Percentiles rank a stretch among this genome's conserved stretches.
These are phyloP conservation scores for Epinotia ramella DNA, from an alignment of 2,888 invertebrate species.

Conservation along the genomic window DNA sequence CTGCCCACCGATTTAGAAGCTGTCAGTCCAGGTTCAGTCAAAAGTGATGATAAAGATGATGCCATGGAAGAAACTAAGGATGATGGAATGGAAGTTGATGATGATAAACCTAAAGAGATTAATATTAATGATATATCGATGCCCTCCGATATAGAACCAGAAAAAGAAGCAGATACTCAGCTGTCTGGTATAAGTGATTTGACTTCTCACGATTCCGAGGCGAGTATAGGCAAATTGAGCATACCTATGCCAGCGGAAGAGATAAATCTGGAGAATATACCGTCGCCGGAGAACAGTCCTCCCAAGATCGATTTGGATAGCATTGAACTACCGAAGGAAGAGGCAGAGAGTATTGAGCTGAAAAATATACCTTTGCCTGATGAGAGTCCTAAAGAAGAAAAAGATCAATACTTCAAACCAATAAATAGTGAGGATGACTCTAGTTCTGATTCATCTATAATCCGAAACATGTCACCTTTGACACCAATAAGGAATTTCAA, in stretches of 20 bases:
- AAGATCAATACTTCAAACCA: conserved; percentile 70
- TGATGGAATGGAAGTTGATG: conserved; percentile 58
- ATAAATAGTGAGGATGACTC: conserved; percentile 73
- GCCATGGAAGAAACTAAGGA: conserved; percentile 51
- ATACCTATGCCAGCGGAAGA: conserved; percentile 71
- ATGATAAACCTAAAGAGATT: conserved; percentile 45
- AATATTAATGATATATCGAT: conserved; percentile 38
- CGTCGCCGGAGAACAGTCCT: conserved; percentile 73
- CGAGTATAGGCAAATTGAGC: conserved; percentile 63
- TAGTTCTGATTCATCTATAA: conserved; percentile 75
- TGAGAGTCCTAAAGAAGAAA: conserved; percentile 60
- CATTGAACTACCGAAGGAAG: conserved; percentile 69
- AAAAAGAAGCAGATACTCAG: conserved; percentile 83
- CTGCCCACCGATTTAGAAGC: conserved; percentile 92
- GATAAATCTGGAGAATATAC: conserved; percentile 71
- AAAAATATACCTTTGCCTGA: conserved; percentile 68
- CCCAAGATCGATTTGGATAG: conserved; percentile 75
- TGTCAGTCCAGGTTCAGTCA: conserved; percentile 92
- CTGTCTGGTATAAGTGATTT: conserved; percentile 82
- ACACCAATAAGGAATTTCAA: conserved; percentile 80
- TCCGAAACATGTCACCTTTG: conserved; percentile 79
- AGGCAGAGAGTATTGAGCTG: conserved; percentile 48
- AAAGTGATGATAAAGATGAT: conserved; percentile 77
- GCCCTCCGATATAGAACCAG: conserved; percentile 50
- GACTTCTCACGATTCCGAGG: conserved; percentile 64